These are phyloP conservation scores for Acromyrmex heyeri DNA, from an alignment of 1,140 invertebrate species.

Conservation along the genomic window DNA sequence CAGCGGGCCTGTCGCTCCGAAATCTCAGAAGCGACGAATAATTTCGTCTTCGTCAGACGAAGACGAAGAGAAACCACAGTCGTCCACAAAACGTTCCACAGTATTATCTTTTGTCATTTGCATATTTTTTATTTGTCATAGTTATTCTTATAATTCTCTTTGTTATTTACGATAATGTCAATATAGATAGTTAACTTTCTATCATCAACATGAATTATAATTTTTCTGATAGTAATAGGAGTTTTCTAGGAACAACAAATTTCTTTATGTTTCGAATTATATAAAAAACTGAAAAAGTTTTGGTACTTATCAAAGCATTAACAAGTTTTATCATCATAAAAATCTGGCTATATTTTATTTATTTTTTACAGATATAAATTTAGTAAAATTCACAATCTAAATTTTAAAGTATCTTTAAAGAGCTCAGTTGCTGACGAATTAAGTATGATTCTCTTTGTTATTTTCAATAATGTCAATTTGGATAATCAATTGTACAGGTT, in stretches of 20 bases:
- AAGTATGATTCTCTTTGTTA: not conserved
- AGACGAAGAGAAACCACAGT: slow-evolving; percentile 66
- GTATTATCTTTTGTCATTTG: slow-evolving; percentile 21
- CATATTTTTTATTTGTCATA: not conserved
- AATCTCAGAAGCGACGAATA: slow-evolving; percentile 70
- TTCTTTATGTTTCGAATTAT: too few species aligned
- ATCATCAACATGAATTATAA: too few species aligned
- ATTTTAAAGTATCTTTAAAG: too few species aligned
- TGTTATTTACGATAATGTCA: not conserved
- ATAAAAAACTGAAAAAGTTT: too few species aligned
- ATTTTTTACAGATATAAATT: too few species aligned
- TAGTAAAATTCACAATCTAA: too few species aligned
- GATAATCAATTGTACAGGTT: not conserved
- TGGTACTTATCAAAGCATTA: too few species aligned
- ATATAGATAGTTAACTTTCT: too few species aligned
- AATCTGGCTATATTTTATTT: too few species aligned
- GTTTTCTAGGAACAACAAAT: too few species aligned
- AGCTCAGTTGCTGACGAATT: not conserved
- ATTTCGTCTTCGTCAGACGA: slow-evolving; percentile 77
- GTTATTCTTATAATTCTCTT: not conserved
- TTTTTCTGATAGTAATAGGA: too few species aligned
- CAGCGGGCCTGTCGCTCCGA: not conserved
- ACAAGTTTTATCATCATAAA: too few species aligned
- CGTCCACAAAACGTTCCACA: slow-evolving; percentile 66
- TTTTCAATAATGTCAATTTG: not conserved